Evolutionary conservation across 2,113 vertebrate genomes (phyloP).

Genomic region (Esox niger): DNA sequence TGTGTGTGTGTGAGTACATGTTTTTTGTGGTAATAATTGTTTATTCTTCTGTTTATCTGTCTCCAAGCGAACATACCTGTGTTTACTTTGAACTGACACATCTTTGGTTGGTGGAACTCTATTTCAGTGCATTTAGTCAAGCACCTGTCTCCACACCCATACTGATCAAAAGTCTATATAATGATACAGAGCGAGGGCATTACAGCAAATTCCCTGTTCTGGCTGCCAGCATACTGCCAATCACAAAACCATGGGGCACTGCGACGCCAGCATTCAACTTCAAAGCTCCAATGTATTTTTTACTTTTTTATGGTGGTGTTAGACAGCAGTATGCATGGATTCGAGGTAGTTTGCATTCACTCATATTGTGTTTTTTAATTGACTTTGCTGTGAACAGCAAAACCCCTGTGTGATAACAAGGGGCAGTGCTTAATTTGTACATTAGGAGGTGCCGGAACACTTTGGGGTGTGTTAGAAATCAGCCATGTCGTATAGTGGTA

Average conservation of each 20-base stretch:
- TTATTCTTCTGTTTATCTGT: too few species aligned
- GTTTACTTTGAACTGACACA: too few species aligned
- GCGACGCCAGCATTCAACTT: background rate
- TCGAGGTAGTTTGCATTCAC: background rate
- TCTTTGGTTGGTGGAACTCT: too few species aligned
- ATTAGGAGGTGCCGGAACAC: too few species aligned
- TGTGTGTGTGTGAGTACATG: too few species aligned
- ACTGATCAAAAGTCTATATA: background rate
- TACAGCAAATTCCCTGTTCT: background rate
- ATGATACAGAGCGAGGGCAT: background rate
- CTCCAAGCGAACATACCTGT: too few species aligned
- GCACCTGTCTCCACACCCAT: background rate
- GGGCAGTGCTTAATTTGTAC: background rate
- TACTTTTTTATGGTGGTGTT: background rate
- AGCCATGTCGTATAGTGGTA: too few species aligned
- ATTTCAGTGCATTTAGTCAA: too few species aligned
- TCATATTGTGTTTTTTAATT: background rate
- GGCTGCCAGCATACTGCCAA: background rate
- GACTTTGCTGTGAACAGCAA: background rate
- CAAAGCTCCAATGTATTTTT: background rate
- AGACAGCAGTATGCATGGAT: too few species aligned
- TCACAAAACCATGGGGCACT: background rate
- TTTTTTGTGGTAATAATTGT: too few species aligned
- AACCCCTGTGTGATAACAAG: background rate
- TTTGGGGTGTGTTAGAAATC: background rate